Evolutionary conservation across 2,888 invertebrate genomes (phyloP), one percentile per base, ranked within the genome.

Genomic region (Microplitis manilae): DNA sequence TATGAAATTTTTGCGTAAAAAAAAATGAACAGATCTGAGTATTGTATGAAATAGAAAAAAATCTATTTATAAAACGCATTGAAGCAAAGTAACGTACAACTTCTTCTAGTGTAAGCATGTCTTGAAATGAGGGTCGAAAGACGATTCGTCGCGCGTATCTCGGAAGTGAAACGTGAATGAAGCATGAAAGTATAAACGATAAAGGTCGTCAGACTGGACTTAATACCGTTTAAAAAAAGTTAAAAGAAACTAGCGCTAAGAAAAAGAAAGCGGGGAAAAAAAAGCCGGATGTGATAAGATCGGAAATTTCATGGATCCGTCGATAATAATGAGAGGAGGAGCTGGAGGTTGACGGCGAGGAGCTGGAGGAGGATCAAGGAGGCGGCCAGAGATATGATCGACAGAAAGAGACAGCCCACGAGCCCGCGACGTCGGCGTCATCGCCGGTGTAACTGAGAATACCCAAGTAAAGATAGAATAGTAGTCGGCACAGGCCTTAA

Each of bases 401-500:
- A 39, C 60, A 72, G 17, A 38, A 60, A 72, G 15, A 72, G 17
- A 38, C 71, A 72, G 39, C 59, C 39, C 64, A 68, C 67, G 38
- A 68, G 41, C 38, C 70, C 64, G 71, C 71, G 61, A 41, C 68
- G 64, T 62, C 68, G 73, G 74, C 68, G 71, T 77, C 76, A 77
- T 79, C 79, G 77, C 17, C 77, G 75, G 71, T 50, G 50, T 50
- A 71, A 59, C 73, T n/a, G 77, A 74, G 72, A 79, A 40, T 30
- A 65, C 9, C 50, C 50, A 50, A 13, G 50, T 13, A 61, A 17
- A 74, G 68, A 68, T 39, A 68, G 40, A 62, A 68, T 67, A 67
- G 41, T 50, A 72, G 80, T 81, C 79, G 80, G 79, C 80, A 77
- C 70, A 74, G 17, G 81, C 81, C 50, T 13, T 50, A 83, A 84